Conservation (phyloP, 2,113 vertebrate species). For the Heterotilapia buettikoferi region DNA sequence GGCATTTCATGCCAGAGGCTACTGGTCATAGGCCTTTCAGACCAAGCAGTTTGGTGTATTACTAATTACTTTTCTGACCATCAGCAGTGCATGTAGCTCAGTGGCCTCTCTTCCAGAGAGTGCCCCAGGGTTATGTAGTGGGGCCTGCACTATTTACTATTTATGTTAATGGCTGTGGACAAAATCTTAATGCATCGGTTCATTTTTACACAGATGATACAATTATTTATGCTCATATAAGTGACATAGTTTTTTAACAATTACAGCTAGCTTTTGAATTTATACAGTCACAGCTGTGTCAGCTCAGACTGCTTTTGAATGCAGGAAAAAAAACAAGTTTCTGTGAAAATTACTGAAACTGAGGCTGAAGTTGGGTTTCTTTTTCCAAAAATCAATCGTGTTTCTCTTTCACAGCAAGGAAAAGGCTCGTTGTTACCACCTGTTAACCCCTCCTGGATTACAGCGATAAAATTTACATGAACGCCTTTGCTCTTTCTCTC, state of each 20-base stretch:
- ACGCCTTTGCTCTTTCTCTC: neutral
- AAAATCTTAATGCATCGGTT: neutral
- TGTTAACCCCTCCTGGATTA: neutral
- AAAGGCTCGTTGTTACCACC: neutral
- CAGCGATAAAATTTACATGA: accelerated
- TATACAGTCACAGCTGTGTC: neutral
- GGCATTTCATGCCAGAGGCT: neutral
- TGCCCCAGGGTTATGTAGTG: accelerated
- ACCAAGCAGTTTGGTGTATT: neutral
- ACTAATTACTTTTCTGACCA: neutral
- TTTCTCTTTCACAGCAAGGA: neutral
- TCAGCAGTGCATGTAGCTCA: neutral
- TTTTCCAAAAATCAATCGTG: neutral
- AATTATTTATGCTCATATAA: neutral
- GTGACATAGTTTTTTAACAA: neutral
- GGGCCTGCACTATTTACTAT: neutral
- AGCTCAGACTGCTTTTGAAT: neutral
- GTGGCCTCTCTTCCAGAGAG: neutral
- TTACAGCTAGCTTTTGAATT: neutral
- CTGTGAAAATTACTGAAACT: neutral
- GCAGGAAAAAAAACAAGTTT: neutral
- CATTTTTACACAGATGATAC: neutral
- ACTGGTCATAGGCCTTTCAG: neutral
- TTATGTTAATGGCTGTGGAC: neutral
- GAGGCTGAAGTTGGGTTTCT: neutral